Percentiles rank a stretch among this genome's conserved stretches.
These are phyloP conservation scores for Pterobdella sp. DNA, from an alignment of 2,888 invertebrate genomes.

Conservation along the genomic window DNA sequence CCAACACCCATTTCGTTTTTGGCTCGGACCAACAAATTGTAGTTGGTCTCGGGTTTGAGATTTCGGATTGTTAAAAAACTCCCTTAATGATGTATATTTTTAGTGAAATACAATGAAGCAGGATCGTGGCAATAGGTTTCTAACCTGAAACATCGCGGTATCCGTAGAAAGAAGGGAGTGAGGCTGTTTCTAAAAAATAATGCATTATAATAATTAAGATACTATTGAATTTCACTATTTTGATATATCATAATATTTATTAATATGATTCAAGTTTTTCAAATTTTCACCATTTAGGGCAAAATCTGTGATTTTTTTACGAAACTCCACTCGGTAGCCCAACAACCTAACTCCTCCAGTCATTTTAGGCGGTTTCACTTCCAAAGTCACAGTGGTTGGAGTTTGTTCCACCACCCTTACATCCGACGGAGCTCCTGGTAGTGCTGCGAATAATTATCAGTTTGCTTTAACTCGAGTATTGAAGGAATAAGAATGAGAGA, in stretches of 20 bases:
- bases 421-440: constrained; percentile 33
- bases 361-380: constrained; percentile 34
- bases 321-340: constrained; percentile 37
- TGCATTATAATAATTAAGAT: too few relatives aligned
- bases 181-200: too few relatives aligned
- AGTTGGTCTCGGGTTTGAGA: constrained; percentile 34
- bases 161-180: too few relatives aligned
- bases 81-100: too few relatives aligned
- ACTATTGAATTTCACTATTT: too few relatives aligned
- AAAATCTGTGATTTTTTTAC: constrained; percentile 32
- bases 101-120: too few relatives aligned
- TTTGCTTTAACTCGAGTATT: not conserved
- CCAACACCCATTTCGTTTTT: constrained; percentile 37
- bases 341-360: constrained; percentile 36
- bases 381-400: constrained; percentile 36
- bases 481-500: constrained; percentile 5
- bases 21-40: constrained; percentile 34
- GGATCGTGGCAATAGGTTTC: too few relatives aligned
- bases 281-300: constrained; percentile 24
- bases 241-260: too few relatives aligned
- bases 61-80: constrained; percentile 36
- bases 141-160: too few relatives aligned
- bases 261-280: too few relatives aligned
- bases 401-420: constrained; percentile 32
- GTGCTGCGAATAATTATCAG: constrained; percentile 26